Percentiles rank a stretch among this genome's conserved stretches.
These are phyloP conservation scores for Taenaris catops DNA, from an alignment of 2,888 invertebrate genomes.

Conservation along the genomic window DNA sequence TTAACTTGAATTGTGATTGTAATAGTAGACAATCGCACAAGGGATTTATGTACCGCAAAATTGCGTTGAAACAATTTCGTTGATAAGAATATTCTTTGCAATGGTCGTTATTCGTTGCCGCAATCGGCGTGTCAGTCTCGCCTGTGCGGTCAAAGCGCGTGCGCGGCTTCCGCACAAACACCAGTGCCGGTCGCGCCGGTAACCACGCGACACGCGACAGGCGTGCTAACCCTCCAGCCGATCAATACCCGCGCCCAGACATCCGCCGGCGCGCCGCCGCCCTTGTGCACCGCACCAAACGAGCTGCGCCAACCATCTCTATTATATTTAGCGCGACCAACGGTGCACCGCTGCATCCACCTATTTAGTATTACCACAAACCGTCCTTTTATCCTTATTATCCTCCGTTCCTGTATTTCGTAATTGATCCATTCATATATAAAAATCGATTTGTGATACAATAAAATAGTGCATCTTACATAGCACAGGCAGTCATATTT, in stretches of 20 bases:
- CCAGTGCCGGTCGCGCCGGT: slow-evolving; percentile 74
- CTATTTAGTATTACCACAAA: slow-evolving; percentile 36
- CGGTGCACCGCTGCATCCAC: slow-evolving; percentile 61
- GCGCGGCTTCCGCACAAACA: slow-evolving; percentile 49
- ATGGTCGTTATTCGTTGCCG: slow-evolving; percentile 13
- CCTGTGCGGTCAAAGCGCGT: slow-evolving; percentile 43
- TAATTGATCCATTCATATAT: not conserved
- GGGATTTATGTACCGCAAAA: slow-evolving; percentile 3
- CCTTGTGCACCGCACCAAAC: slow-evolving; percentile 40
- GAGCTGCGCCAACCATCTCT: slow-evolving; percentile 43
- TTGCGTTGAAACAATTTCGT: slow-evolving; percentile 17
- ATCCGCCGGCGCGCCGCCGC: slow-evolving; percentile 28
- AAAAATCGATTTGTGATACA: slow-evolving; percentile 22
- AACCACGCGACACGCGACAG: slow-evolving; percentile 72
- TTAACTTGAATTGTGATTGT: slow-evolving; percentile 3
- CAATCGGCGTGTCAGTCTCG: slow-evolving; percentile 24
- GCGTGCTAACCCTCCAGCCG: slow-evolving; percentile 46
- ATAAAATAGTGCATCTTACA: slow-evolving; percentile 27
- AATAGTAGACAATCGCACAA: slow-evolving; percentile 6
- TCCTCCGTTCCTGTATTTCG: slow-evolving; percentile 15
- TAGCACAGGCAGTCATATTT: no score
- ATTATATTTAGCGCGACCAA: slow-evolving; percentile 34
- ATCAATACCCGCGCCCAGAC: slow-evolving; percentile 36
- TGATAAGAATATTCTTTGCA: slow-evolving; percentile 25
- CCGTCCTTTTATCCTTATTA: slow-evolving; percentile 28